Base-by-base conservation (phyloP, 2,797 vertebrate species). In the Chrysolophus pictus region DNA sequence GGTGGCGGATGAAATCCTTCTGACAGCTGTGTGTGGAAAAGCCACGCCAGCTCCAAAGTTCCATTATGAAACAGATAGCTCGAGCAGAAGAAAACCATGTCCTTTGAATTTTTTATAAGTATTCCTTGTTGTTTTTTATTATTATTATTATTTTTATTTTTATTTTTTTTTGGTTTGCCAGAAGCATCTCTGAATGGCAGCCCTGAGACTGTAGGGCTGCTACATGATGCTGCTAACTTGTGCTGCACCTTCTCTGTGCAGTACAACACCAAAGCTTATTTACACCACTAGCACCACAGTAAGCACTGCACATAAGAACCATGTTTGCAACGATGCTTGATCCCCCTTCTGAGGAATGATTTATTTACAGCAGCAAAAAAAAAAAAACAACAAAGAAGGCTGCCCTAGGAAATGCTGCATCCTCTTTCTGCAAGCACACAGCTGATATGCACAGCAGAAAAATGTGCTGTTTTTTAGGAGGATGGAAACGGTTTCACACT, bases 11-110 rank as follows among this genome's bases (percentile, higher is more conserved):
- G 47, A 28, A 55, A 81, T 26, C 87, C 73, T 81, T 42, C 41
- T 16, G 28, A 1, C 18, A 22, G 87, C 49, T 2, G 0, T 4
- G 49, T 53, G 55, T 56, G 75, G 78, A 73, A 79, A 84, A 94
- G 69, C 95, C 86, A 49, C 37, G 4, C 58, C 70, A 9, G 87
- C 75, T 77, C 84, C 37, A 9, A 96, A 95, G 93, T 96, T 95
- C 82, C 42, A 21, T 89, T 96, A 94, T 77, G 82, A 95, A 96
- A 94, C 37, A 67, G 76, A 89, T 7, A 58, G 93, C 80, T 24
- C 65, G 72, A 62, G 84, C 75, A 87, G 78, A 19, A 67, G 64
- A 56, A 74, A 89, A 33, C 42, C 79, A 79, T n/a, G 15, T n/a
- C 55, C 42, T 93, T 93, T 91, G 9, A 53, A 77, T 82, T 68